phyloP scores from a whole-genome alignment of 1,140 invertebrate species.

The Drosophila seguyi region DNA sequence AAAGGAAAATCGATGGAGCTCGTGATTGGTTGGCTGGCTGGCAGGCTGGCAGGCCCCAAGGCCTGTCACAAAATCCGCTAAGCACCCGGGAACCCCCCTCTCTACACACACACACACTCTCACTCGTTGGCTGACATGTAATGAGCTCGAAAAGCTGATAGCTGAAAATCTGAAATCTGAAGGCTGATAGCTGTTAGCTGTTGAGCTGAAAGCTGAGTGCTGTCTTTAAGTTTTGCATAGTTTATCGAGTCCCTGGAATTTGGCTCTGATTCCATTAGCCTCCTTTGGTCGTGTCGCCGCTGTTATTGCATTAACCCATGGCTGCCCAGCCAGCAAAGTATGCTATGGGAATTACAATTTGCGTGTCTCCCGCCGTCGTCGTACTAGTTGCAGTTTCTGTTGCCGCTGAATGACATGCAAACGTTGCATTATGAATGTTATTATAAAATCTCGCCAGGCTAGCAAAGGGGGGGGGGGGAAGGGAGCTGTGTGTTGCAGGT shows the following conservation, averaged over 20 bases:
- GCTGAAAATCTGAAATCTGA: slow-evolving; percentile 4
- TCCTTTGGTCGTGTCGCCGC: neutral
- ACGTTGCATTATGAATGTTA: slow-evolving; percentile 82
- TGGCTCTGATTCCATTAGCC: slow-evolving; percentile 37
- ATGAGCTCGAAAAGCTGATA: slow-evolving; percentile 32
- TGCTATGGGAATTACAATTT: slow-evolving; percentile 54
- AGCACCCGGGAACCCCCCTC: slow-evolving; percentile 24
- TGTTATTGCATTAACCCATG: slow-evolving; percentile 49
- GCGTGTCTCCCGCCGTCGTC: slow-evolving; percentile 25
- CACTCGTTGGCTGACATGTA: slow-evolving; percentile 36
- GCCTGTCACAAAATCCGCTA: slow-evolving; percentile 56
- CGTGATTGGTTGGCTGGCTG: slow-evolving; percentile 47
- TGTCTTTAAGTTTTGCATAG: slow-evolving; percentile 41
- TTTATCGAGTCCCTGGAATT: slow-evolving; percentile 30
- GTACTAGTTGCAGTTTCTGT: slow-evolving; percentile 17
- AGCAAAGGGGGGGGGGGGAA: too few relatives aligned
- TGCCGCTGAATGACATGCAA: slow-evolving; percentile 75
- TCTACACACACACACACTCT: slow-evolving; percentile 12
- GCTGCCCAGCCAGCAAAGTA: slow-evolving; percentile 45
- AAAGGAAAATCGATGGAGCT: slow-evolving; percentile 53
- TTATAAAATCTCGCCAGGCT: slow-evolving; percentile 75
- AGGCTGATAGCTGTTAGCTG: neutral
- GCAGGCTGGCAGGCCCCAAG: slow-evolving; percentile 6
- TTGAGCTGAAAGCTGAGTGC: slow-evolving; percentile 7
- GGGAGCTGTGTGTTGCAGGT: neutral